phyloP scores from a whole-genome alignment of 2,797 vertebrate species.

The Botia kubotai region DNA sequence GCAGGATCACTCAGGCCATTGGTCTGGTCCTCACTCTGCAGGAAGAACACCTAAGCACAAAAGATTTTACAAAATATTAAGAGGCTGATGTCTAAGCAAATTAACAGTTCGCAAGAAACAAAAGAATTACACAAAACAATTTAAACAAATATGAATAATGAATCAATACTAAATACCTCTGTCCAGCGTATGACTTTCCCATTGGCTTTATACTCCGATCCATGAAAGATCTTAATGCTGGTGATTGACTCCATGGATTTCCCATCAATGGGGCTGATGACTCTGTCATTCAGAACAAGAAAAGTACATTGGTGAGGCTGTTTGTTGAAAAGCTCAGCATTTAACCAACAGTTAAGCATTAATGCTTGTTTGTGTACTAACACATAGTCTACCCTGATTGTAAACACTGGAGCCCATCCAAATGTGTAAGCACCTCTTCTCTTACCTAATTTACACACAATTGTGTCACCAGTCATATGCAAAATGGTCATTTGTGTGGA shows the following conservation, averaged over 20 bases:
- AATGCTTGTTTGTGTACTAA: too few relatives aligned
- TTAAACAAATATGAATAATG: background rate
- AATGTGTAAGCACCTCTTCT: background rate
- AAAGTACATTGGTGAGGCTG: background rate
- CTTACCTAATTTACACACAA: background rate
- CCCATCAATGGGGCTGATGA: conserved; percentile 94
- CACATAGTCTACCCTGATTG: background rate
- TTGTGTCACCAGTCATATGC: background rate
- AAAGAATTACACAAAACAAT: background rate
- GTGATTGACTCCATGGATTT: conserved; percentile 96
- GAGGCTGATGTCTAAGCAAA: background rate
- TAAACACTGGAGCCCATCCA: background rate
- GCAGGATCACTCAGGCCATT: conserved; percentile 92
- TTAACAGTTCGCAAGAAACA: background rate
- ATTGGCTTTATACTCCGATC: conserved; percentile 95
- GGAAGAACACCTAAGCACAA: conserved; percentile 88
- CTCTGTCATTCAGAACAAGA: conserved; percentile 72
- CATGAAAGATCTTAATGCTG: conserved; percentile 97
- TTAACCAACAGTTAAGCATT: too few relatives aligned
- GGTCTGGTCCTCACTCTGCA: conserved; percentile 92
- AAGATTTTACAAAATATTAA: background rate
- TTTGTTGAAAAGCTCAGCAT: background rate
- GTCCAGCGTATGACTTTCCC: conserved; percentile 98
- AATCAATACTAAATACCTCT: conserved; percentile 78
- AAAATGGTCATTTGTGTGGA: background rate